These are phyloP conservation scores for Andricus curvator DNA, from an alignment of 2,888 invertebrate species.

Conservation along the genomic window DNA sequence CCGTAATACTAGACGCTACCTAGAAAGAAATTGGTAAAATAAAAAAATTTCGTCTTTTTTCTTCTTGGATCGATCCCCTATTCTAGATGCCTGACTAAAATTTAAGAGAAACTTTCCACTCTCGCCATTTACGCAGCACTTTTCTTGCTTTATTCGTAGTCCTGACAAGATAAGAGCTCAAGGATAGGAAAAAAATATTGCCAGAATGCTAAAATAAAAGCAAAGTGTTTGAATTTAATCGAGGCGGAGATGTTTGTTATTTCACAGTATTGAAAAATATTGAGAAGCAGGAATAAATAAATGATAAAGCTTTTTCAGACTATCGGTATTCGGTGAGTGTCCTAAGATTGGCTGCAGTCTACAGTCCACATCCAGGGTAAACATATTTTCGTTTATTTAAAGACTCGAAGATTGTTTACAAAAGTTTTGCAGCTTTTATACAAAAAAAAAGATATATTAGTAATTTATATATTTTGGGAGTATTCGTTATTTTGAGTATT, in stretches of 20 bases:
- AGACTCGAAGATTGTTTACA: not conserved
- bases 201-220: not conserved
- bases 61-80: not conserved
- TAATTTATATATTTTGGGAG: not conserved
- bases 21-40: not conserved
- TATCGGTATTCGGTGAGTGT: not conserved
- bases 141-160: constrained; percentile 10
- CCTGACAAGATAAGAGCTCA: not conserved
- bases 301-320: not conserved
- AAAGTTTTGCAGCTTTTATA: not conserved
- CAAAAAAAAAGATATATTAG: not conserved
- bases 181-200: not conserved
- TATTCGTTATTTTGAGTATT: not conserved
- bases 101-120: not conserved
- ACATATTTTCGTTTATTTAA: not conserved
- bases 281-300: not conserved
- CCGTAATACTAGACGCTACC: not conserved
- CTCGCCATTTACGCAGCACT: not conserved
- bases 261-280: not conserved
- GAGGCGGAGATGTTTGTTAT: not conserved
- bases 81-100: not conserved
- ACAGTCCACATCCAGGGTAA: not conserved
- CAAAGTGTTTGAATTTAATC: not conserved
- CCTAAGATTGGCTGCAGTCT: not conserved
- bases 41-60: not conserved